These are phyloP conservation scores for Penaeus vannamei DNA, from an alignment of 1,140 invertebrate genomes.

Conservation along the genomic window DNA sequence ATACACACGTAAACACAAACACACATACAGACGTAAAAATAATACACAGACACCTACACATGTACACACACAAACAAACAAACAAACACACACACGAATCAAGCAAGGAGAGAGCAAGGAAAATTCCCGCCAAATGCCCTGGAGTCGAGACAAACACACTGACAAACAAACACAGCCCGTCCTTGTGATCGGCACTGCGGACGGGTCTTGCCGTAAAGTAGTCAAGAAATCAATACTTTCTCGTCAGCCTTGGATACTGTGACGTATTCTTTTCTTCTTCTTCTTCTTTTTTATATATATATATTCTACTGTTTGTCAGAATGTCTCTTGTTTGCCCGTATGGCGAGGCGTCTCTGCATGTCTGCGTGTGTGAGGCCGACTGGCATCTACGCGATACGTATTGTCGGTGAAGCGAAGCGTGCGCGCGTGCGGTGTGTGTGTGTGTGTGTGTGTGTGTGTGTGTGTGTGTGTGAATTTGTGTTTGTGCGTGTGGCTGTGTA, in stretches of 20 bases:
- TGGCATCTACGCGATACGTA: too few relatives aligned
- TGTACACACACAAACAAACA: too few relatives aligned
- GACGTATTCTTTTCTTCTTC: background rate
- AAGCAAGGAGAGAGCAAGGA: too few relatives aligned
- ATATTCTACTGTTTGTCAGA: too few relatives aligned
- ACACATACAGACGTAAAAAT: too few relatives aligned
- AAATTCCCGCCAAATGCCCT: too few relatives aligned
- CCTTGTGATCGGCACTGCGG: conserved; percentile 42
- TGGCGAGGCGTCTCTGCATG: too few relatives aligned
- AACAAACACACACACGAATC: too few relatives aligned
- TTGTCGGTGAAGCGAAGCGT: background rate
- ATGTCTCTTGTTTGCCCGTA: too few relatives aligned
- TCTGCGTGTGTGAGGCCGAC: too few relatives aligned
- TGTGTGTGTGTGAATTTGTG: background rate
- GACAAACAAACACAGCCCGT: conserved; percentile 1
- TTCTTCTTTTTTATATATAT: background rate
- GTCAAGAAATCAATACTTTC: conserved; percentile 38
- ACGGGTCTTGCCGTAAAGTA: conserved; percentile 19
- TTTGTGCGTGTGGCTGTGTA: background rate
- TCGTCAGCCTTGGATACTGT: conserved; percentile 37
- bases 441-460: conserved; percentile 37
- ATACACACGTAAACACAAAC: too few relatives aligned
- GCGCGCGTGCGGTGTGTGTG: background rate
- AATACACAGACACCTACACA: too few relatives aligned
- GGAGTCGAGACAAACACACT: background rate